These are phyloP conservation scores for Miniopterus natalensis DNA, from an alignment of 2,113 vertebrate genomes.

Conservation along the genomic window DNA sequence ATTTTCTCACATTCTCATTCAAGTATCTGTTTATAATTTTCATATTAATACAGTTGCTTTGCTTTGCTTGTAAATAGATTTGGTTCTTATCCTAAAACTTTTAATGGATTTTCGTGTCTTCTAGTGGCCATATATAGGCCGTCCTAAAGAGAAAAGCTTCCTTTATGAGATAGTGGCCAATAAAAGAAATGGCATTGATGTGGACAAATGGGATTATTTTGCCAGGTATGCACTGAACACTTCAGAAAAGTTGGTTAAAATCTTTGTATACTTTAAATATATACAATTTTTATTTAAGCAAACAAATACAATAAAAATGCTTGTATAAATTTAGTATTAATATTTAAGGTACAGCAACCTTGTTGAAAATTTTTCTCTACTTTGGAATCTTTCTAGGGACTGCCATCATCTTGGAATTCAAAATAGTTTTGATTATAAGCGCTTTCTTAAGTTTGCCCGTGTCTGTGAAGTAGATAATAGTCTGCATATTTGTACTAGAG, in stretches of 20 bases:
- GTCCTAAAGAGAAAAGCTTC: conserved; percentile 93
- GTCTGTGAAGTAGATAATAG: conserved; percentile 91
- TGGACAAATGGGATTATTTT: conserved; percentile 99
- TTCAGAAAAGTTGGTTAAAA: conserved; percentile 10
- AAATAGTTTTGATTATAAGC: conserved; percentile 95
- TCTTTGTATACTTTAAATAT: conserved; percentile 2
- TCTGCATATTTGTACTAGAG: conserved; percentile 94
- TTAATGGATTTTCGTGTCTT: conserved; percentile 50
- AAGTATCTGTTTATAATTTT: conserved; percentile 31
- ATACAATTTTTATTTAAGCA: conserved; percentile 13
- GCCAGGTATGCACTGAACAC: conserved; percentile 90
- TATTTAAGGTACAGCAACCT: not conserved
- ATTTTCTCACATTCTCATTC: not conserved
- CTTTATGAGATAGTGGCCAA: conserved; percentile 98
- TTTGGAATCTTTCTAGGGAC: conserved; percentile 90
- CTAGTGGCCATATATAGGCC: conserved; percentile 94
- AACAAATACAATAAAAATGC: not conserved
- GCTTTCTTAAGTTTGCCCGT: conserved; percentile 94
- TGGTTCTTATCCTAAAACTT: conserved; percentile 39
- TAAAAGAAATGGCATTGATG: conserved; percentile 96
- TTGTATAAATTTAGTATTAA: not conserved
- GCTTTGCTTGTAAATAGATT: conserved; percentile 32
- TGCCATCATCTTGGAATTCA: conserved; percentile 96
- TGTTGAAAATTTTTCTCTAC: conserved; percentile 60
- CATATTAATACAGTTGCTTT: conserved; percentile 6